Evolutionary conservation across 2,797 vertebrate species (phyloP), one percentile per base, ranked within the genome.

Genomic region (Atherinosoma microstoma): DNA sequence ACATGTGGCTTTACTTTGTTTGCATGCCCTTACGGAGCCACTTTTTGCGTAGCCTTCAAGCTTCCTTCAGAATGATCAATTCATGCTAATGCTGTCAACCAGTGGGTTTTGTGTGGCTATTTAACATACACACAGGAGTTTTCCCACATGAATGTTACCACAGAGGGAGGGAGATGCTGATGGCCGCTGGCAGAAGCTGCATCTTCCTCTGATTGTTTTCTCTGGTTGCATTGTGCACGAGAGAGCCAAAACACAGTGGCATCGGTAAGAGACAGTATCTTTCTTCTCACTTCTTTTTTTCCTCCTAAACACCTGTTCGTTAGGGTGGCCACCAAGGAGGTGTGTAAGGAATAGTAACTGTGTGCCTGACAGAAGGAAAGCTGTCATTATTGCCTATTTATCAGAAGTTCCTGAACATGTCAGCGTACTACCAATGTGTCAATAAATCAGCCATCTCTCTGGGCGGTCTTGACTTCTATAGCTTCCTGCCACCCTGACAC

Each of bases 401-500:
- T 88, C 82, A 79, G 73, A 87, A 84, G 84, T 84, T 78, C 76
- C 80, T 67, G 83, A 83, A 83, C 64, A 83, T 40, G 65, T 88
- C 74, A 47, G 38, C 51, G 71, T 47, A 11, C 70, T 42, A 58
- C 49, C 66, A 76, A 72, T 70, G 74, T 78, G 76, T 89, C 83
- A 88, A 90, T 92, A 89, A 88, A 91, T 92, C 86, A 89, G 45
- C 24, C 11, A 82, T 90, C 85, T 88, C 90, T 78, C 76, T 64
- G 80, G 87, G 86, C 79, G 61, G 80, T 84, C 83, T 81, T 54
- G 68, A 78, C 83, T 87, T 84, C 82, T 83, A 70, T 81, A 80
- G 85, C 84, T 86, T 84, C 82, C 77, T 76, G 70, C 72, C 66
- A 40, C 84, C 79, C 83, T 84, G 84, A 86, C 84, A 89, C 82